Evolutionary conservation across 2,113 vertebrate genomes (phyloP).

Genomic region (Mungos mungo): DNA sequence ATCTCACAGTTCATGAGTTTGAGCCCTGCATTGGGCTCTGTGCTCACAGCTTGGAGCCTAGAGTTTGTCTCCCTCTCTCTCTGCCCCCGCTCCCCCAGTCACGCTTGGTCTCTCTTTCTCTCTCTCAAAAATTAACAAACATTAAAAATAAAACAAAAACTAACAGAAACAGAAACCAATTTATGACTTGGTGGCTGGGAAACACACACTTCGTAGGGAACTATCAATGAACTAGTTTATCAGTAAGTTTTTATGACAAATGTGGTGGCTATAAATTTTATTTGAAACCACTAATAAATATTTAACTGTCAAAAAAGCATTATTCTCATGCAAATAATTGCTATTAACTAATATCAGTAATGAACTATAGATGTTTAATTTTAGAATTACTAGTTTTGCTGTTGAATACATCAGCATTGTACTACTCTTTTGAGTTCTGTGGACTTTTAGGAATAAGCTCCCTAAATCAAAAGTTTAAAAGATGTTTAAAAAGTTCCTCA

Average conservation of each 20-base stretch:
- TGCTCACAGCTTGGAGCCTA: no score
- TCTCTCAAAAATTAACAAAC: no score
- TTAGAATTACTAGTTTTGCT: background rate
- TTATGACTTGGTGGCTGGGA: conserved; percentile 31
- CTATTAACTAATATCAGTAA: background rate
- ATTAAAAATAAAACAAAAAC: background rate
- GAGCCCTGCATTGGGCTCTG: no score
- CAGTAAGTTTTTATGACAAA: background rate
- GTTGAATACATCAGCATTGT: background rate
- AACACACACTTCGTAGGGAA: background rate
- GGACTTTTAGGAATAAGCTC: background rate
- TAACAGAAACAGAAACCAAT: background rate
- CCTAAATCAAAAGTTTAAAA: background rate
- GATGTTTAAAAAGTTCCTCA: background rate
- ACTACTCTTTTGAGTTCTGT: background rate
- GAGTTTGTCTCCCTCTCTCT: no score
- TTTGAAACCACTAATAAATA: conserved; percentile 15
- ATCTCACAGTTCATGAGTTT: no score
- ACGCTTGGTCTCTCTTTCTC: no score
- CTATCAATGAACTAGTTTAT: background rate
- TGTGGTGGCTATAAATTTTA: conserved; percentile 14
- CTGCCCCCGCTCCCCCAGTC: no score
- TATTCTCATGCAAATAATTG: conserved; percentile 40
- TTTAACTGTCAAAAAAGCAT: background rate
- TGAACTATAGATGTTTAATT: background rate